Base-by-base conservation (phyloP, 2,113 vertebrate genomes). In the Oreotrochilus melanogaster region DNA sequence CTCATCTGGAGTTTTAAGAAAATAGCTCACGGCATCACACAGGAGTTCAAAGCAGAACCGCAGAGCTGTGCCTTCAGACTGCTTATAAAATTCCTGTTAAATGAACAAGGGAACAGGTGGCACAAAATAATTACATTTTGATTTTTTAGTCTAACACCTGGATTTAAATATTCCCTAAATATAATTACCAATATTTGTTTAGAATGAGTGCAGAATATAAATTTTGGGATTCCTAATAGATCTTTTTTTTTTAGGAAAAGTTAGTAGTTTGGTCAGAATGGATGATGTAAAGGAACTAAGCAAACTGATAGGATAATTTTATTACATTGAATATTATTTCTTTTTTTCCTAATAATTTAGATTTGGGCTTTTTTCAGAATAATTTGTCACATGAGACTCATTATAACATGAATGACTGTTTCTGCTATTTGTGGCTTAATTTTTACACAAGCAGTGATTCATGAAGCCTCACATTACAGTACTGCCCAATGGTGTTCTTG, bases 61-160 rank as follows among this genome's bases (percentile, higher is more conserved):
- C 75, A 47, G 82, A 94, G 85, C 78, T 95, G 31, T 97, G 93
- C 96, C 94, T 97, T 97, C 96, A 95, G 66, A 97, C 91, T 95
- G 42, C 95, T 97, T 96, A 71, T 96, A 91, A 97, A 97, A 96
- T 97, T 97, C 92, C 88, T 96, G 72, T 96, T 95, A 93, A 94
- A 88, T 87, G 74, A 85, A 85, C 58, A 87, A 47, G 92, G 93
- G 95, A 98, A 97, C 97, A 98, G 97, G 98, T 98, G 98, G 97
- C 96, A 96, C 91, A 96, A 93, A 97, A 97, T 96, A 93, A 96
- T 87, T 95, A 56, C 91, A 74, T 97, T 97, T 97, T 97, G 89
- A 92, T 93, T 96, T 91, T 78, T 96, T 95, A 43, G 21, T 75
- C 74, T 74, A 89, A 97, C 89, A 95, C 89, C 86, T 97, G 92